Base-by-base conservation (phyloP, 2,797 vertebrate species). In the Schizopygopsis pylzovi region DNA sequence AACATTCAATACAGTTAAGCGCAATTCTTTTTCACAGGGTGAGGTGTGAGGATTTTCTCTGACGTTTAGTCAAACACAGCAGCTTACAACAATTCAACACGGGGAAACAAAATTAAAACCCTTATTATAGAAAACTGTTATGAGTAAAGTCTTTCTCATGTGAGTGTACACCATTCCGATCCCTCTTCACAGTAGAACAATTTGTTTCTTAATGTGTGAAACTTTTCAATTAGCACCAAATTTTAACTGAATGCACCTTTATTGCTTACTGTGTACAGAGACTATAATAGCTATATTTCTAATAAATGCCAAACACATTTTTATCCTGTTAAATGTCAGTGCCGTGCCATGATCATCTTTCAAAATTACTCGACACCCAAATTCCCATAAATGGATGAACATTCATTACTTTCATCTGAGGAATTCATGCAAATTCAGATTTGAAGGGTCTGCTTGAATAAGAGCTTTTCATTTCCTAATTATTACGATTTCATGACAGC, bases 271-370 rank as follows among this genome's bases (percentile, higher is more conserved):
- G 37, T 54, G 39, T 54, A 16, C 45, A 13, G 2, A 70, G 4
- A n/a, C 20, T n/a, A 82, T 63, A 49, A n/a, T 54, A 54, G 15
- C 20, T 68, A 8, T 18, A 79, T 75, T 45, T 52, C 15, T 73
- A 68, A 28, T 68, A 63, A 80, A 75, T 65, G 37, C 28, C 54
- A 56, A 16, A 39, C 49, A 39, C 28, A 84, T 70, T 56, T 28
- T 77, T 67, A 37, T 83, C 39, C 47, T 39, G 13, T 47, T 54
- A 75, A 80, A 87, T 54, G 68, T 84, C 75, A 79, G 20, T 25
- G 20, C 16, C 33, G 8, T 71, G 65, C 67, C 43, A 59, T 25
- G 22, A 52, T 71, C 39, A 67, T 80, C 41, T 67, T 3, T 8
- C 56, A 43, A 28, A 45, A 79, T 39, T 33, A 56, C 18, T 59